These are phyloP conservation scores for Noctua pronuba DNA, from an alignment of 2,888 invertebrate genomes.

Conservation along the genomic window DNA sequence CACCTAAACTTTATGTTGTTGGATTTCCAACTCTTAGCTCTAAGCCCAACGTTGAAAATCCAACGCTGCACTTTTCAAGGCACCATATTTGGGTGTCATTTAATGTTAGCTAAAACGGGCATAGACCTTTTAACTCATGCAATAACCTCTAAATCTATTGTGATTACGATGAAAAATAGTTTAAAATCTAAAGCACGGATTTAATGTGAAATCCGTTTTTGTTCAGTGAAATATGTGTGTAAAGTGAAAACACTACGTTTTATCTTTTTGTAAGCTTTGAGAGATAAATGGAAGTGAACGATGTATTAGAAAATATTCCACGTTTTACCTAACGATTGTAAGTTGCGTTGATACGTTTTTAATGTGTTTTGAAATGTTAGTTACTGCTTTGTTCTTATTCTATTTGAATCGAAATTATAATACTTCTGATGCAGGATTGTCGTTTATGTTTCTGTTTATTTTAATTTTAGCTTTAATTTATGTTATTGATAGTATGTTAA, in stretches of 20 bases:
- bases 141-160: slow-evolving; percentile 3
- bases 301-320: background rate
- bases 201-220: slow-evolving; percentile 27
- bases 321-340: background rate
- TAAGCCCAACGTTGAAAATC: background rate
- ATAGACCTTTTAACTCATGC: background rate
- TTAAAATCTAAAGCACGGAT: slow-evolving; percentile 17
- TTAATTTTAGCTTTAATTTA: too few relatives aligned
- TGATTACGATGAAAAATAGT: slow-evolving; percentile 28
- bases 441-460: background rate
- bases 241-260: slow-evolving; percentile 12
- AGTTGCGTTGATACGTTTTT: background rate
- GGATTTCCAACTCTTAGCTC: background rate
- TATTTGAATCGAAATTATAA: background rate
- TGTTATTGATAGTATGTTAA: too few relatives aligned
- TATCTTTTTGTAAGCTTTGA: slow-evolving; percentile 4
- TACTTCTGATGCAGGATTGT: background rate
- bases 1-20: background rate
- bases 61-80: background rate
- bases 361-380: background rate
- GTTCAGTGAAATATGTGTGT: slow-evolving; percentile 9
- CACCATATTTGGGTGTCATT: background rate
- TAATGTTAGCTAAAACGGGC: background rate
- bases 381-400: background rate
- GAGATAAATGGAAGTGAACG: slow-evolving; percentile 28